Percentiles rank a stretch among this genome's conserved stretches.
Evolutionary conservation across 2,888 invertebrate genomes (phyloP).

Genomic region (Eilema caniola): DNA sequence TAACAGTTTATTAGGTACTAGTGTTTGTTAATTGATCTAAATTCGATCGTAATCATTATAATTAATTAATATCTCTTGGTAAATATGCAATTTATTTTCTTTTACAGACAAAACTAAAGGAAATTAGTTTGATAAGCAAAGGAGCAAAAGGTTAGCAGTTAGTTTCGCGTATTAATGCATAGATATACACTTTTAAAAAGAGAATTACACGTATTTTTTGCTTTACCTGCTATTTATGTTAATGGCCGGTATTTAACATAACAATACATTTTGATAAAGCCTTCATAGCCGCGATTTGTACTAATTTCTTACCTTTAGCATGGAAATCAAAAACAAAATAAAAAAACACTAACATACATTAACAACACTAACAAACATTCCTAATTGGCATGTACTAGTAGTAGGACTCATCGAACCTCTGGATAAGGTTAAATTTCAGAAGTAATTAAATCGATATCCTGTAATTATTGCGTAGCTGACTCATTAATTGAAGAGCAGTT

Average conservation of each 20-base stretch:
- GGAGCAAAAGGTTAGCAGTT: background rate
- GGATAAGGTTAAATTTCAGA: background rate
- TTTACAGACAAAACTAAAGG: background rate
- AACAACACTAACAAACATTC: background rate
- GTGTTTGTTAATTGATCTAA: no score
- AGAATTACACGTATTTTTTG: no score
- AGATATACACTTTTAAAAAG: no score
- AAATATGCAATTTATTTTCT: background rate
- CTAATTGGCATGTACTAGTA: background rate
- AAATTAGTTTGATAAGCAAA: background rate
- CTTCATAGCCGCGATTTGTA: background rate
- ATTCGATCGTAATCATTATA: background rate
- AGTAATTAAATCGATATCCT: conserved; percentile 59
- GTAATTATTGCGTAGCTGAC: conserved; percentile 65
- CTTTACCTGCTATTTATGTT: no score
- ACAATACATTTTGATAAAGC: no score
- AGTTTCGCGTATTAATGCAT: no score
- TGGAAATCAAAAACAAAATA: background rate
- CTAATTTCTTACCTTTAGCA: background rate
- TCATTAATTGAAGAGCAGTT: conserved; percentile 72
- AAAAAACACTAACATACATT: background rate
- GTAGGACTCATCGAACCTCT: background rate
- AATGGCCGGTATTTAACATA: no score
- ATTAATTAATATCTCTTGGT: background rate
- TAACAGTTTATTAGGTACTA: no score